phyloP scores from a whole-genome alignment of 1,140 invertebrate species.

The Pseudoatta argentina region DNA sequence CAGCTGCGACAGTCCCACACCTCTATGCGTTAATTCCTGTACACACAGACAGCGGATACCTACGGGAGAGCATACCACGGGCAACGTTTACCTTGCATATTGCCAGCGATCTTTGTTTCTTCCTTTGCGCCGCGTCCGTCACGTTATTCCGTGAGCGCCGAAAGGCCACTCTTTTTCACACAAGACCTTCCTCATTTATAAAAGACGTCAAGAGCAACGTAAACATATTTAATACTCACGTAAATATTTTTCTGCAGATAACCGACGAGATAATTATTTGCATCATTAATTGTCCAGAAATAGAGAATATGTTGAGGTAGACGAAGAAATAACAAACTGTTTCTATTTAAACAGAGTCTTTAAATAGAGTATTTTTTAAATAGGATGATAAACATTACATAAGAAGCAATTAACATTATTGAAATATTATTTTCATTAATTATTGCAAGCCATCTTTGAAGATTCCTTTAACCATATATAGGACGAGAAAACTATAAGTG shows the following conservation, averaged over 20 bases:
- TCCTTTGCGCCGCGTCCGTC: constrained; percentile 47
- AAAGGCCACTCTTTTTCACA: constrained; percentile 42
- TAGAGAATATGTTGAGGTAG: background rate
- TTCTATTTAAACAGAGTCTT: constrained; percentile 9
- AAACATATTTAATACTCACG: constrained; percentile 41
- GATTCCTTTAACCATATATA: background rate
- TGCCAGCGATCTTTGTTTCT: constrained; percentile 73
- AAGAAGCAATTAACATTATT: background rate
- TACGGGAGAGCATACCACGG: constrained; percentile 66
- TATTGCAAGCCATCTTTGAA: background rate
- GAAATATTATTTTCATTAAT: background rate
- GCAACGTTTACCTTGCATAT: constrained; percentile 78
- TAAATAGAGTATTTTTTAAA: background rate
- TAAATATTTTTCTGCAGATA: constrained; percentile 34
- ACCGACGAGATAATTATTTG: constrained; percentile 18
- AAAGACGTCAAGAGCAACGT: constrained; percentile 37
- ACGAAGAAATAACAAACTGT: background rate
- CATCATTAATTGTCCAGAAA: constrained; percentile 9
- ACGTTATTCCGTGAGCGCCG: constrained; percentile 42
- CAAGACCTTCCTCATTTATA: constrained; percentile 38
- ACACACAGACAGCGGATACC: constrained; percentile 77
- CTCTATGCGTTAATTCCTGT: constrained; percentile 84
- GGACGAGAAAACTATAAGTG: too few species aligned
- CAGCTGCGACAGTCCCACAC: constrained; percentile 83
- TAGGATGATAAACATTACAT: background rate